Conservation (phyloP, 1,140 invertebrate species). For the Fopius arisanus region DNA sequence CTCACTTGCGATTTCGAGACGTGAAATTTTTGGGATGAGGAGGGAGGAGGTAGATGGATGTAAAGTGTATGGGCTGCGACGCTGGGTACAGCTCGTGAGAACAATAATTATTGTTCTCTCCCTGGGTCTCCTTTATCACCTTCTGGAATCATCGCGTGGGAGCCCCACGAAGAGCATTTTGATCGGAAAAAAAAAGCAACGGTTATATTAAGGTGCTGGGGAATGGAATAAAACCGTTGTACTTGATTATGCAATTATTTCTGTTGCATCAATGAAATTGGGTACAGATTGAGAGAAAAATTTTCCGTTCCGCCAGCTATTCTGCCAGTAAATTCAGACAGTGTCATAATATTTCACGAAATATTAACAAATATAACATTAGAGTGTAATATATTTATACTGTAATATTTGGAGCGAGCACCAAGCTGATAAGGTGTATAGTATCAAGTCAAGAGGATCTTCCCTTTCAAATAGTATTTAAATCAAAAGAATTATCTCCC, state of each 20-base stretch:
- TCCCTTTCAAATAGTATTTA: background rate
- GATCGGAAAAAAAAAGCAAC: background rate
- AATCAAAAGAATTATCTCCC: background rate
- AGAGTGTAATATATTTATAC: no score
- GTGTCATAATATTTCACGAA: no score
- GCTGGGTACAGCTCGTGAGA: constrained; percentile 27
- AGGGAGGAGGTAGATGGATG: background rate
- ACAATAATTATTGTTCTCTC: constrained; percentile 35
- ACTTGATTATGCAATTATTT: background rate
- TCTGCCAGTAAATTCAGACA: no score
- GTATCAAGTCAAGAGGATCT: no score
- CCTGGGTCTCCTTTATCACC: background rate
- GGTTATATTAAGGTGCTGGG: background rate
- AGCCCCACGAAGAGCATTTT: background rate
- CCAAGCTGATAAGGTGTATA: no score
- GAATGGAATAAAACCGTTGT: background rate
- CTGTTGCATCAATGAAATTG: no score
- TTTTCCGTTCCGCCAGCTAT: no score
- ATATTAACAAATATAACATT: no score
- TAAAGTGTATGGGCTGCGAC: background rate
- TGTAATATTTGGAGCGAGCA: no score
- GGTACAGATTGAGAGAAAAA: no score
- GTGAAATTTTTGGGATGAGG: background rate
- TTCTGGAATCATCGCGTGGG: background rate
- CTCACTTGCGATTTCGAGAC: background rate